Conservation (phyloP, 2,888 invertebrate species). For the Leucophenga montana region DNA sequence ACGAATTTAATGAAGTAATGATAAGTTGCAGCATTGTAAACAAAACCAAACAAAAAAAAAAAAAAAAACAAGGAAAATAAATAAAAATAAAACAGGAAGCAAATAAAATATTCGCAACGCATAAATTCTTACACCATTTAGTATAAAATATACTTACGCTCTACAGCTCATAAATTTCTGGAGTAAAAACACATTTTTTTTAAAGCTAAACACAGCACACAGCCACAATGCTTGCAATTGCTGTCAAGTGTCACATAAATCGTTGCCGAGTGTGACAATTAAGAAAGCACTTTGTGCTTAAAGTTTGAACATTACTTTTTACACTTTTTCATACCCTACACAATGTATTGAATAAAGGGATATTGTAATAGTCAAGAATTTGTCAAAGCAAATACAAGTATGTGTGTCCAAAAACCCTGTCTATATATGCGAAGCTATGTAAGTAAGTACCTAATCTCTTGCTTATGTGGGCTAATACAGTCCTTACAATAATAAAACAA, state of each 20-base stretch:
- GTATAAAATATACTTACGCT: constrained; percentile 38
- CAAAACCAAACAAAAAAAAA: background rate
- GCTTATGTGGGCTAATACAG: too few species aligned
- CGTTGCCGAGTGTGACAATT: constrained; percentile 47
- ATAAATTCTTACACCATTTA: constrained; percentile 1
- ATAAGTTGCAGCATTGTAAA: background rate
- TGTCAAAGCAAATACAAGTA: too few species aligned
- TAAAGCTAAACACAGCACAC: background rate
- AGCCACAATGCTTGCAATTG: background rate
- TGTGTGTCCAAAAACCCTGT: too few species aligned
- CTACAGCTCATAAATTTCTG: constrained; percentile 55
- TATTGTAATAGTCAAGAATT: too few species aligned
- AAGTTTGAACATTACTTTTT: constrained; percentile 3
- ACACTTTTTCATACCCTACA: background rate
- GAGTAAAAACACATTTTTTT: background rate
- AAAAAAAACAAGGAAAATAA: background rate
- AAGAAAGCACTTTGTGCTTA: constrained; percentile 30
- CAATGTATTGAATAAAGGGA: too few species aligned
- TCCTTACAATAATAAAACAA: too few species aligned
- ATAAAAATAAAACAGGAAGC: background rate
- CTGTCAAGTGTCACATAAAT: constrained; percentile 24
- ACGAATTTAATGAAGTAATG: constrained; percentile 15
- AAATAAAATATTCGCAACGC: constrained; percentile 33
- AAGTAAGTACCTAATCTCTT: too few species aligned
- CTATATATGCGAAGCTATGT: too few species aligned